Percentiles rank a stretch among this genome's conserved stretches.
These are phyloP conservation scores for Halichoeres trimaculatus DNA, from an alignment of 2,113 vertebrate genomes.

Conservation along the genomic window DNA sequence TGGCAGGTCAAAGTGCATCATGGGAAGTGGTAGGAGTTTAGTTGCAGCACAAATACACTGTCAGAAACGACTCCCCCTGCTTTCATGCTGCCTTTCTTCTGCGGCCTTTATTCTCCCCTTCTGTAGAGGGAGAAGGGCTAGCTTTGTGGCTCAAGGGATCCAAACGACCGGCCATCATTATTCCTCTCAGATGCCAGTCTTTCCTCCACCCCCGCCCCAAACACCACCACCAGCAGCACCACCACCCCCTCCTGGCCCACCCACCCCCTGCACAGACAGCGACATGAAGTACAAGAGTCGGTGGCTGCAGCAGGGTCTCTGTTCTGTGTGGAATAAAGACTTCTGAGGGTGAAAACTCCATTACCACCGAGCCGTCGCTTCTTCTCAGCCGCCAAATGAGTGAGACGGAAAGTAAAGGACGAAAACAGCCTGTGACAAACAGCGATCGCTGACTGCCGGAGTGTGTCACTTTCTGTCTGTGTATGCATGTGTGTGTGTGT, in stretches of 20 bases:
- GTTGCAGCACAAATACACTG: slow-evolving; percentile 90
- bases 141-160: slow-evolving; percentile 95
- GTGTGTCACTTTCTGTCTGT: background rate
- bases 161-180: slow-evolving; percentile 92
- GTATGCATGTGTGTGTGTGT: background rate
- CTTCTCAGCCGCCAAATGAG: slow-evolving; percentile 51
- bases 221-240: slow-evolving; percentile 85
- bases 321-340: slow-evolving; percentile 92
- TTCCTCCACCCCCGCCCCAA: slow-evolving; percentile 84
- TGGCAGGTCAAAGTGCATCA: slow-evolving; percentile 92
- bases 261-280: slow-evolving; percentile 81
- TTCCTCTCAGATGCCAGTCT: slow-evolving; percentile 93
- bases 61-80: slow-evolving; percentile 83
- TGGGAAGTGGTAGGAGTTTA: slow-evolving; percentile 91
- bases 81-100: slow-evolving; percentile 88
- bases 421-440: slow-evolving; percentile 56
- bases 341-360: slow-evolving; percentile 90
- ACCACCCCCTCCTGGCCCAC: slow-evolving; percentile 80
- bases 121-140: slow-evolving; percentile 85
- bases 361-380: slow-evolving; percentile 72
- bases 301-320: slow-evolving; percentile 89
- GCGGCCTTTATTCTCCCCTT: slow-evolving; percentile 86
- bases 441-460: slow-evolving; percentile 31
- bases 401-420: slow-evolving; percentile 39
- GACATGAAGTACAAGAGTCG: slow-evolving; percentile 85